Conservation (phyloP, 2,113 vertebrate species). For the Hemicordylus capensis region DNA sequence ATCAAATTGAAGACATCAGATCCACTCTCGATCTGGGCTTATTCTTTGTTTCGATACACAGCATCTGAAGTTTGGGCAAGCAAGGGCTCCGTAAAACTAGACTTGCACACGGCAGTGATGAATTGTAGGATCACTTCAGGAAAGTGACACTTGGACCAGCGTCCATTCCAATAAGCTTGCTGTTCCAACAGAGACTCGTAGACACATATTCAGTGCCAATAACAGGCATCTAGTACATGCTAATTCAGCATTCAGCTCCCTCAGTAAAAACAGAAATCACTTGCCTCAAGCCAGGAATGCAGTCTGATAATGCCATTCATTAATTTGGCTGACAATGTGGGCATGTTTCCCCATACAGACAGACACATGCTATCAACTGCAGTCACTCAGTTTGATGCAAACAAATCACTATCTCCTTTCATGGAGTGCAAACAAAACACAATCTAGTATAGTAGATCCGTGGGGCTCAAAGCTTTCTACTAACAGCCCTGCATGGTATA, state of each 20-base stretch:
- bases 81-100: not conserved
- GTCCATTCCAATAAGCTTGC: not conserved
- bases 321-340: not conserved
- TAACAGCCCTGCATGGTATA: not conserved
- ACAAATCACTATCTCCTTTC: not conserved
- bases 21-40: not conserved
- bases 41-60: not conserved
- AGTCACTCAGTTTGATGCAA: not conserved
- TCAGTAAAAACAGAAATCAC: not conserved
- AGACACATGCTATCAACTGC: not conserved
- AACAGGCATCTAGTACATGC: too few species aligned
- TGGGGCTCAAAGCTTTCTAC: not conserved
- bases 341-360: too few species aligned
- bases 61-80: not conserved
- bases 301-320: too few species aligned
- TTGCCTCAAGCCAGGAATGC: not conserved
- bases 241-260: not conserved
- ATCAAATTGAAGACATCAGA: not conserved
- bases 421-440: not conserved
- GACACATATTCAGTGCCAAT: not conserved
- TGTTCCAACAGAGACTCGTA: not conserved
- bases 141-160: not conserved
- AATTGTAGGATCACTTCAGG: not conserved
- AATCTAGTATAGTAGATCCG: not conserved
- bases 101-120: not conserved